Evolutionary conservation across 2,113 vertebrate species (phyloP).

Genomic region (Thomomys bottae): DNA sequence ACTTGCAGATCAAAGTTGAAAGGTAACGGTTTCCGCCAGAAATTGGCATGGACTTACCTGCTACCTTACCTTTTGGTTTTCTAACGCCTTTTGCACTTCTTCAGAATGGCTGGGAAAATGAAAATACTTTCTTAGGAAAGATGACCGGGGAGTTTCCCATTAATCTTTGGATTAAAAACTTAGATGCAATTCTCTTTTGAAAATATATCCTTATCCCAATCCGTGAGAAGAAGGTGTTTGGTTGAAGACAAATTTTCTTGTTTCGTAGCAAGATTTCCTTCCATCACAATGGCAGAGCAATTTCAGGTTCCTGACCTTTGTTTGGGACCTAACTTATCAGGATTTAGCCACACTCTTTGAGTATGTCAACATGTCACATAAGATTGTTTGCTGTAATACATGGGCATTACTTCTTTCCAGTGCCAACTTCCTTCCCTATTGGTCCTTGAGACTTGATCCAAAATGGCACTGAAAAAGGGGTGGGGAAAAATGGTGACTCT

Average conservation of each 20-base stretch:
- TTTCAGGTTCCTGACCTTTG: neutral
- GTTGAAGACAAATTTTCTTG: neutral
- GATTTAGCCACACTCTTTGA: neutral
- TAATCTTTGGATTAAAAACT: conserved; percentile 41
- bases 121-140: conserved; percentile 64
- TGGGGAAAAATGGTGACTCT: neutral
- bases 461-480: neutral
- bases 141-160: conserved; percentile 18
- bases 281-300: neutral
- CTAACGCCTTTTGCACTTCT: conserved; percentile 76
- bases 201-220: conserved; percentile 22
- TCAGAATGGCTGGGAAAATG: conserved; percentile 75
- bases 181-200: neutral
- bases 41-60: conserved; percentile 84
- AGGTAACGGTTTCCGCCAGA: conserved; percentile 83
- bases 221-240: neutral
- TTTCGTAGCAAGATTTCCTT: neutral
- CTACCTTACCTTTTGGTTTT: conserved; percentile 82
- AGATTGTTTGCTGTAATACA: neutral
- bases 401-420: neutral
- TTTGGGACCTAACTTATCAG: neutral
- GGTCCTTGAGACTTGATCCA: neutral
- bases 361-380: neutral
- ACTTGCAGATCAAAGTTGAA: conserved; percentile 89
- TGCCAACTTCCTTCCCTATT: neutral